Conservation (phyloP, 2,797 vertebrate species). For the Melanogrammus aeglefinus region DNA sequence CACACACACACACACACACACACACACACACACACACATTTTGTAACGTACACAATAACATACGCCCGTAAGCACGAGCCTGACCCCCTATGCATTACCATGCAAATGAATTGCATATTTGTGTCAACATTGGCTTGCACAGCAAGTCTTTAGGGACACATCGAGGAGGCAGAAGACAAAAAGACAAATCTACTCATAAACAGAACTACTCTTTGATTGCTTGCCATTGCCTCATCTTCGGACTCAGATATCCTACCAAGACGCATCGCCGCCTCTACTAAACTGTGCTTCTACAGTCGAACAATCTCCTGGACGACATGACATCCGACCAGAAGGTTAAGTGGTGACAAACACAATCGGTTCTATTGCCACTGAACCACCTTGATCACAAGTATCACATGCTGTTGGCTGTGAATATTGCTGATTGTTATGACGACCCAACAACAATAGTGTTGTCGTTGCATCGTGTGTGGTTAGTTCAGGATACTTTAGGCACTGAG, state of each 20-base stretch:
- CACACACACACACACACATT: not conserved
- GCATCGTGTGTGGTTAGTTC: not conserved
- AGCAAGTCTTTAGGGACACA: constrained; percentile 39
- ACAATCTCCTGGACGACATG: constrained; percentile 6
- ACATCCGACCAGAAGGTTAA: not conserved
- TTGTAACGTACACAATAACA: not conserved
- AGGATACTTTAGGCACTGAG: not conserved
- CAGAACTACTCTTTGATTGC: constrained; percentile 41
- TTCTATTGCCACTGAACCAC: not conserved
- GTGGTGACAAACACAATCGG: not conserved
- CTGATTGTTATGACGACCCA: not conserved
- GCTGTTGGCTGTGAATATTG: not conserved
- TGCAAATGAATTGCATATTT: not conserved
- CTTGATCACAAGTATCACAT: not conserved
- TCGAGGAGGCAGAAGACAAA: constrained; percentile 22
- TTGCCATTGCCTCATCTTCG: constrained; percentile 58
- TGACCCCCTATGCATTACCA: not conserved
- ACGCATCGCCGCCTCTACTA: not conserved
- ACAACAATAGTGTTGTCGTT: no score
- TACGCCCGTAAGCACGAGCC: constrained; percentile 21
- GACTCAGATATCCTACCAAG: constrained; percentile 39
- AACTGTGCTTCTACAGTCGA: not conserved
- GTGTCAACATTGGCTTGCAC: constrained; percentile 34
- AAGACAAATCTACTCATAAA: not conserved
- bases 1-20: not conserved